Percentiles rank a stretch among this genome's conserved stretches.
phyloP scores from a whole-genome alignment of 2,797 vertebrate genomes.

The Amphiprion clarkii region DNA sequence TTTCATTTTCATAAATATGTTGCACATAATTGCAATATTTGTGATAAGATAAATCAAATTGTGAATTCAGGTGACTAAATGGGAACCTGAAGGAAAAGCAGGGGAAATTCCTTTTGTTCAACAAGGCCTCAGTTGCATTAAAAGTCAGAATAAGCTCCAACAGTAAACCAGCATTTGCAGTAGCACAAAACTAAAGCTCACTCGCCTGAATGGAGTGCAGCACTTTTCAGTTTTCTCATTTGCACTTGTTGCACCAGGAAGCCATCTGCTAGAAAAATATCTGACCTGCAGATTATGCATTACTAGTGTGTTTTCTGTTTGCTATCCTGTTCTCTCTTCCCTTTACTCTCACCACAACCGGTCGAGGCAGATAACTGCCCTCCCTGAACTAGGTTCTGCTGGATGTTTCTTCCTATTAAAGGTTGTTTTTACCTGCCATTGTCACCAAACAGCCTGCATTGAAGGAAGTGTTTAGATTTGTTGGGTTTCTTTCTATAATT shows the following conservation, averaged over 20 bases:
- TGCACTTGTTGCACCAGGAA: neutral
- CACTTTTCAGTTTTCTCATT: neutral
- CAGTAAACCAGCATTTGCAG: neutral
- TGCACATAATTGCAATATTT: neutral
- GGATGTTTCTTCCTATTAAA: too few species aligned
- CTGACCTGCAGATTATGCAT: neutral
- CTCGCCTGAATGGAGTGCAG: slow-evolving; percentile 3
- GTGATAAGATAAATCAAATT: neutral
- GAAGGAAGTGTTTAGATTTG: too few species aligned
- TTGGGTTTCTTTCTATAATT: too few species aligned
- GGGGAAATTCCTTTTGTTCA: too few species aligned
- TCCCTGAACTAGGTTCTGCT: too few species aligned
- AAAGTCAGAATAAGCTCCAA: neutral
- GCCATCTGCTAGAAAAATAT: neutral
- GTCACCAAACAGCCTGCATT: too few species aligned
- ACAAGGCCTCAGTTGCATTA: neutral
- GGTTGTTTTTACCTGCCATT: too few species aligned
- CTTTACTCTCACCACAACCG: too few species aligned
- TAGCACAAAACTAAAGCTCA: neutral
- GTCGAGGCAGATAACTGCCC: too few species aligned
- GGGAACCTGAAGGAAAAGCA: too few species aligned
- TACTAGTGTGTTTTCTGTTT: too few species aligned
- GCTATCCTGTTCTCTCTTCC: too few species aligned
- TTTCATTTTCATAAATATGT: slow-evolving; percentile 21
- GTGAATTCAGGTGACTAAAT: neutral